phyloP scores from a whole-genome alignment of 2,888 invertebrate genomes.

The Ochlodes sylvanus region DNA sequence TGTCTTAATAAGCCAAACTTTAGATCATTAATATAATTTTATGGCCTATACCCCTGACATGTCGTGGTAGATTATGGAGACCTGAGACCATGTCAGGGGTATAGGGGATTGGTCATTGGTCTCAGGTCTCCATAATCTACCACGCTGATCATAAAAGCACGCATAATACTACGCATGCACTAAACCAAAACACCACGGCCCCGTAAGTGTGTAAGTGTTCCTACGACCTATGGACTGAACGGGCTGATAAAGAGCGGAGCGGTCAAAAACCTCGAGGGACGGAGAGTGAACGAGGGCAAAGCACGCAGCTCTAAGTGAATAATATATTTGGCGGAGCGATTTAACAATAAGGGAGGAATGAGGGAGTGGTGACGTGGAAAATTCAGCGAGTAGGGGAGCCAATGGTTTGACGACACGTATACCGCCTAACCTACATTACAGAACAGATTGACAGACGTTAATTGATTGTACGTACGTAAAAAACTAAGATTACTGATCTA shows the following conservation, averaged over 20 bases:
- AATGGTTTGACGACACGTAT: background rate
- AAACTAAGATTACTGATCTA: background rate
- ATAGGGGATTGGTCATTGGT: too few species aligned
- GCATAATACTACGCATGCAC: background rate
- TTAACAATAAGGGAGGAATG: constrained; percentile 7
- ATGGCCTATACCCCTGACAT: too few species aligned
- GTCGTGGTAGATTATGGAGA: too few species aligned
- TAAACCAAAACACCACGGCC: background rate
- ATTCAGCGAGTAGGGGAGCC: constrained; percentile 2
- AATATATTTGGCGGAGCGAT: constrained; percentile 16
- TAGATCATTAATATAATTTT: too few species aligned
- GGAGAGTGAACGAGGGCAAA: constrained; percentile 21
- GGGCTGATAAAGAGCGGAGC: constrained; percentile 1
- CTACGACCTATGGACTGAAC: background rate
- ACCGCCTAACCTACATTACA: constrained; percentile 11
- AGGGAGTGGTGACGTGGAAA: constrained; percentile 20
- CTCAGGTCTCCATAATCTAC: too few species aligned
- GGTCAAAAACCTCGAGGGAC: constrained; percentile 26
- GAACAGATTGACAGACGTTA: background rate
- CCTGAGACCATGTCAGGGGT: too few species aligned
- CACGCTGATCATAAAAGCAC: background rate
- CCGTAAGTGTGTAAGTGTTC: constrained; percentile 1
- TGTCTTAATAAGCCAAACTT: too few species aligned
- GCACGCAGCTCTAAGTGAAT: constrained; percentile 20
- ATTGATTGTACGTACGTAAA: too few species aligned